Conservation (phyloP, 1,140 invertebrate species). For the Drosophila chauvacae region DNA sequence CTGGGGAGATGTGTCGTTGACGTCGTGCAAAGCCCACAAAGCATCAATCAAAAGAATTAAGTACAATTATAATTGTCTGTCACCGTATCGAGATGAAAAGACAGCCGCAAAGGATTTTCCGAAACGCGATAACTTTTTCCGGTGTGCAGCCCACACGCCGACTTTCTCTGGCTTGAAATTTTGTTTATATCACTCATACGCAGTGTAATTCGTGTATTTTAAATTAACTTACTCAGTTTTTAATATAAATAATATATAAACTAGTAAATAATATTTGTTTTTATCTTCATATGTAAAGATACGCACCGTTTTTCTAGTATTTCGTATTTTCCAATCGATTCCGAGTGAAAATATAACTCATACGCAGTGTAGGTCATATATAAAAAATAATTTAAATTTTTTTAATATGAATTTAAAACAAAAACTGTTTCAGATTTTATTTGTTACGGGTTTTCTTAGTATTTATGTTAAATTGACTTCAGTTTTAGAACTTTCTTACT, state of each 20-base stretch:
- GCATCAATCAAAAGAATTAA: slow-evolving; percentile 62
- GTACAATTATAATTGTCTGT: slow-evolving; percentile 66
- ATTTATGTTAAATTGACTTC: not conserved
- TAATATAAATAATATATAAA: not conserved
- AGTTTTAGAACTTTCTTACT: not conserved
- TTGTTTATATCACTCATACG: not conserved
- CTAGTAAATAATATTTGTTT: not conserved
- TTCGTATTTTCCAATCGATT: too few relatives aligned
- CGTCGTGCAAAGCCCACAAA: slow-evolving; percentile 38
- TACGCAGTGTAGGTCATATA: not conserved
- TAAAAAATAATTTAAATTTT: not conserved
- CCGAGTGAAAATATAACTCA: not conserved
- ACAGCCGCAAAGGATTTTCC: slow-evolving; percentile 42
- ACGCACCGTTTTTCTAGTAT: not conserved
- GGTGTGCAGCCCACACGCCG: not conserved
- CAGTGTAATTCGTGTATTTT: not conserved
- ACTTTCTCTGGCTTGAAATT: not conserved
- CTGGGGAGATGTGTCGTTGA: not conserved
- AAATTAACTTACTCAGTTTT: not conserved
- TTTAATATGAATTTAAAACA: not conserved
- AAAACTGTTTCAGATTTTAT: not conserved
- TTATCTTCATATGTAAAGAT: too few relatives aligned
- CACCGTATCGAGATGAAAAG: slow-evolving; percentile 56
- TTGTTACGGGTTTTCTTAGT: not conserved
- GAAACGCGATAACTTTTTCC: slow-evolving; percentile 17